Percentiles rank a stretch among this genome's conserved stretches.
These are phyloP conservation scores for Liasis olivaceus DNA, from an alignment of 2,797 vertebrate genomes.

Conservation along the genomic window DNA sequence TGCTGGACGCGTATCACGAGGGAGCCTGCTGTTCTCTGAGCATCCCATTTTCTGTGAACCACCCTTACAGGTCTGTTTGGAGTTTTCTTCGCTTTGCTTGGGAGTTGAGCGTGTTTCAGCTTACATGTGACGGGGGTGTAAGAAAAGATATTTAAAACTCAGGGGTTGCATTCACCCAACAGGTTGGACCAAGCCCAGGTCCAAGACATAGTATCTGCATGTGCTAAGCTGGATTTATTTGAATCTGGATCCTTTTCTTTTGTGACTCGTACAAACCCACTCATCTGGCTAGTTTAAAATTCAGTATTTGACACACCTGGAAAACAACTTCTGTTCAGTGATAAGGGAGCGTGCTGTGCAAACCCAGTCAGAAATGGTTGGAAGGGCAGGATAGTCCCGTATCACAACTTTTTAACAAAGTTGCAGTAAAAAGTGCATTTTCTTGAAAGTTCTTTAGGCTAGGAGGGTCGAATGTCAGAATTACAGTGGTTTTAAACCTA, in stretches of 20 bases:
- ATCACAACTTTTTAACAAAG: not conserved
- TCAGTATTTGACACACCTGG: not conserved
- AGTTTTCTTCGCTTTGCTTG: not conserved
- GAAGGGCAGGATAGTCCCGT: not conserved
- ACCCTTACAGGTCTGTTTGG: slow-evolving; percentile 77
- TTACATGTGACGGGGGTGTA: too few species aligned
- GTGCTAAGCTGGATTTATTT: not conserved
- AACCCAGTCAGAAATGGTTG: not conserved
- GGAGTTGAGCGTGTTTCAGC: not conserved
- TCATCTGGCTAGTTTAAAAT: not conserved
- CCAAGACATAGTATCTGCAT: too few species aligned
- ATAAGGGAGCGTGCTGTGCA: not conserved
- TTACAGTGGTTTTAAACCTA: not conserved
- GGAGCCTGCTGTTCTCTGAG: slow-evolving; percentile 88
- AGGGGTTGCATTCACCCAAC: not conserved
- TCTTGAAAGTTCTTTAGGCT: not conserved
- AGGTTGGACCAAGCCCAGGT: not conserved
- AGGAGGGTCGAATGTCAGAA: too few species aligned
- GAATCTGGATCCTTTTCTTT: not conserved
- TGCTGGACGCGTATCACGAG: slow-evolving; percentile 90
- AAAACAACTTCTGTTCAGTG: not conserved
- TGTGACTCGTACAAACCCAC: not conserved
- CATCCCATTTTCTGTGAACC: slow-evolving; percentile 78
- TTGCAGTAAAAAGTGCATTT: not conserved
- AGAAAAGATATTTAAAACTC: not conserved